Base-by-base conservation (phyloP, 2,888 invertebrate genomes). In the Arrhopalites spinosus region DNA sequence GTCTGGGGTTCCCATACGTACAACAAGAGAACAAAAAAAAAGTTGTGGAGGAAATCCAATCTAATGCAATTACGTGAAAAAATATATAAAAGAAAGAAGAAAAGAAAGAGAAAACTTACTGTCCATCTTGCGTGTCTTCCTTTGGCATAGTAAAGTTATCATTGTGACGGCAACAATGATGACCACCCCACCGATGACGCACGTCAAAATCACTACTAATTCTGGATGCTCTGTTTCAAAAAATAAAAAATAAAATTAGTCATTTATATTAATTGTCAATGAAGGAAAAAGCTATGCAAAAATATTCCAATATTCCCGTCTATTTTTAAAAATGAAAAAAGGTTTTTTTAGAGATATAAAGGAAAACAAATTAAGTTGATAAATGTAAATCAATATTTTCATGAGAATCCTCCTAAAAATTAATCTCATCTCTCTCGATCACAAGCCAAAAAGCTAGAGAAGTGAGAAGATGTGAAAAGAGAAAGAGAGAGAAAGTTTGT, bases 171-270 rank as follows among this genome's bases (percentile, higher is more conserved):
- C 91, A 53, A 94, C 91, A 76, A 96, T 90, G 84, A 96, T 90
- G 81, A 95, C 92, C 53, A 95, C 91, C n/a, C 93, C 93, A 67
- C 93, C 92, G 80, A 94, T 91, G 72, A 93, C 92, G 75, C 93
- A 94, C 82, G 93, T 92, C 73, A 96, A 89, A 78, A 96, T 93
- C 83, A 95, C 88, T 2, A 94, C 88, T 75, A 93, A 87, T 3
- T 94, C 93, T 81, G 93, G 90, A 74, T 89, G 90, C 88, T 92
- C 93, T 91, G 89, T n/a, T n/a, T n/a, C n/a, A 59, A 82, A 84
- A 81, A 29, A 13, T 36, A 56, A 75, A 73, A 56, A 88, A 73
- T 53, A 56, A n/a, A 36, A 64, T 29, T 36, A 71, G n/a, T 43
- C 43, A 70, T 74, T 11, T 43, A 69, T 67, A n/a, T 43, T 59